These are phyloP conservation scores for Nibea albiflora DNA, from an alignment of 2,113 vertebrate genomes.

Conservation along the genomic window DNA sequence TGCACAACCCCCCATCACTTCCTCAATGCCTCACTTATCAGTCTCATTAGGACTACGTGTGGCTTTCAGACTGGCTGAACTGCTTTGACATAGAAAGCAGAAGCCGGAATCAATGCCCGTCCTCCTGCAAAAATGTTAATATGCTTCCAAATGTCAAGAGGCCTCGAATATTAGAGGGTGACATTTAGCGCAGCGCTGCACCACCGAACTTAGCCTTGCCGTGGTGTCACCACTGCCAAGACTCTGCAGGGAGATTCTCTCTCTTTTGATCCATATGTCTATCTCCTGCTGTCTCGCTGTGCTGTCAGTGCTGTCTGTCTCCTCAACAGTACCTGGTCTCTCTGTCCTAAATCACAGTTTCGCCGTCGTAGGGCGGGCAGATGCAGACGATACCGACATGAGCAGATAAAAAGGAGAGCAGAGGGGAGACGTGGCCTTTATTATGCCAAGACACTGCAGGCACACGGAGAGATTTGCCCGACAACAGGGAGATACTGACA, in stretches of 20 bases:
- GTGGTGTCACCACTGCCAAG: not conserved
- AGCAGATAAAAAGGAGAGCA: constrained; percentile 31
- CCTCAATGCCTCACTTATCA: not conserved
- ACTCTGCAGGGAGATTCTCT: not conserved
- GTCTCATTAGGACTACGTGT: constrained; percentile 18
- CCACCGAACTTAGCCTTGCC: not conserved
- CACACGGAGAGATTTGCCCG: not conserved
- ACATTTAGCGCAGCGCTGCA: constrained; percentile 35
- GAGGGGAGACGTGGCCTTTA: constrained; percentile 56
- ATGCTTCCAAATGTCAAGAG: constrained; percentile 48
- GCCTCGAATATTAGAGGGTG: constrained; percentile 37
- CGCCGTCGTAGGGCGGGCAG: not conserved
- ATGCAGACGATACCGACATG: constrained; percentile 1
- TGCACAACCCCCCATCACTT: not conserved
- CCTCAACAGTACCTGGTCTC: not conserved
- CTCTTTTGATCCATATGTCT: constrained; percentile 12
- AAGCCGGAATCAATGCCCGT: constrained; percentile 6
- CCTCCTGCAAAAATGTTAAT: constrained; percentile 53
- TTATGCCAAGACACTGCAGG: not conserved
- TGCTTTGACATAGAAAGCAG: constrained; percentile 8
- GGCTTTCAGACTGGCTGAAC: not conserved
- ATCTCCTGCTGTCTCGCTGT: constrained; percentile 20
- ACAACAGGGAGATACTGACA: not conserved
- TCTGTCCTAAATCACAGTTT: constrained; percentile 27
- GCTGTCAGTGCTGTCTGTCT: constrained; percentile 2